Evolutionary conservation across 2,888 invertebrate species (phyloP).

Genomic region (Buathra laborator): DNA sequence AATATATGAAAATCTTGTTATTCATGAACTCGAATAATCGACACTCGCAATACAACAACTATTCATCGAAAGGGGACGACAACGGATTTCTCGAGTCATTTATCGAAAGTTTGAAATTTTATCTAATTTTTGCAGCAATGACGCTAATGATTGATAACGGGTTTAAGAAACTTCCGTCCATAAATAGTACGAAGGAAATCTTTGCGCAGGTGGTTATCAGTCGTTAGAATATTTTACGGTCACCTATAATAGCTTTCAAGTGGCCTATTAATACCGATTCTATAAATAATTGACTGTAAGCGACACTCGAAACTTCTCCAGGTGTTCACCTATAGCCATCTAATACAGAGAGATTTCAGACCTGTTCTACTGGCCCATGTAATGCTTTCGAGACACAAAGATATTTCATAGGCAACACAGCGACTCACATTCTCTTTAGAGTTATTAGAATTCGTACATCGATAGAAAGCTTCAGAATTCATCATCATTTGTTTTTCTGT

Average conservation of each 20-base stretch:
- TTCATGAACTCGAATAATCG: not conserved
- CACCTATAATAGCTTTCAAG: not conserved
- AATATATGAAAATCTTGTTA: slow-evolving; percentile 50
- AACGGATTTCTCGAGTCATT: not conserved
- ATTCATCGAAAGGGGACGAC: not conserved
- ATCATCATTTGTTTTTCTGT: not conserved
- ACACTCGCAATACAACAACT: not conserved
- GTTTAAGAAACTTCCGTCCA: too few species aligned
- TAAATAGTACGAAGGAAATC: not conserved
- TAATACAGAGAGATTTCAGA: not conserved
- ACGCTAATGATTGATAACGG: not conserved
- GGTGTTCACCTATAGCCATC: not conserved
- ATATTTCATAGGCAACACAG: not conserved
- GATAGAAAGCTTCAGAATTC: slow-evolving; percentile 12
- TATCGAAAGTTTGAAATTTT: not conserved
- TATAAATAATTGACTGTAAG: not conserved
- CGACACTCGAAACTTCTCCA: not conserved
- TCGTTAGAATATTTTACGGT: not conserved
- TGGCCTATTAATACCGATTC: slow-evolving; percentile 10
- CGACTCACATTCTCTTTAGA: not conserved
- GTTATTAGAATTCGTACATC: not conserved
- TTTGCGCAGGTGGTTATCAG: not conserved
- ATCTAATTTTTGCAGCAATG: not conserved
- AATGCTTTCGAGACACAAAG: not conserved
- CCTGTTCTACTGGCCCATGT: slow-evolving; percentile 16